Percentiles rank a stretch among this genome's conserved stretches.
Conservation (phyloP, 2,888 invertebrate species). For the Carcina quercana region DNA sequence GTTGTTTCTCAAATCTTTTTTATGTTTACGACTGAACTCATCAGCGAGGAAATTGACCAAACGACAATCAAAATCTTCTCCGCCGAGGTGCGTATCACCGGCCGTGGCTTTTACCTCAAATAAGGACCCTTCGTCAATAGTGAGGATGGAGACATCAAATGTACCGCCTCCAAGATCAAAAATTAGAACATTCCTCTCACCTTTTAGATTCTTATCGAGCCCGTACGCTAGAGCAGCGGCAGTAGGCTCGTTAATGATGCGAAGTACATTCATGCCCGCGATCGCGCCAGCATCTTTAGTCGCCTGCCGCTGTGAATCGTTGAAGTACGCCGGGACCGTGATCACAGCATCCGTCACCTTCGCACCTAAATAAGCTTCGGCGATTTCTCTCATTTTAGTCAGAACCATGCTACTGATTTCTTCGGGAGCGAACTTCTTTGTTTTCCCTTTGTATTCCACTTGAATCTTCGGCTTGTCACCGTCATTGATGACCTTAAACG, state of each 20-base stretch:
- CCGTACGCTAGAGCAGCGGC: conserved; percentile 85
- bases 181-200: conserved; percentile 76
- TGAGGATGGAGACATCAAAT: conserved; percentile 88
- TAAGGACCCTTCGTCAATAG: conserved; percentile 83
- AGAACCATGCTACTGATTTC: conserved; percentile 81
- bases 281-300: conserved; percentile 88
- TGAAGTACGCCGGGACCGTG: conserved; percentile 87
- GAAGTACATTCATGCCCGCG: conserved; percentile 83
- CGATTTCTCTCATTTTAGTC: conserved; percentile 75
- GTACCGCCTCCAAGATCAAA: conserved; percentile 80
- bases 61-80: conserved; percentile 80
- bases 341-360: conserved; percentile 81
- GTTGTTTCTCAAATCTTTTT: conserved; percentile 78
- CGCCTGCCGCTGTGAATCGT: conserved; percentile 82
- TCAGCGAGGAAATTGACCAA: conserved; percentile 79
- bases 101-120: conserved; percentile 90
- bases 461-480: conserved; percentile 79
- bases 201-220: conserved; percentile 77
- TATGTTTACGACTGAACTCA: conserved; percentile 82
- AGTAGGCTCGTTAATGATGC: conserved; percentile 89
- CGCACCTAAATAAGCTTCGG: conserved; percentile 81
- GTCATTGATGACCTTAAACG: conserved; percentile 81
- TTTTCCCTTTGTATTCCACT: conserved; percentile 77
- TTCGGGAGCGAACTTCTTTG: conserved; percentile 78
- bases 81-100: conserved; percentile 90